phyloP scores from a whole-genome alignment of 2,888 invertebrate genomes.

The Aproaerema taeniolella region DNA sequence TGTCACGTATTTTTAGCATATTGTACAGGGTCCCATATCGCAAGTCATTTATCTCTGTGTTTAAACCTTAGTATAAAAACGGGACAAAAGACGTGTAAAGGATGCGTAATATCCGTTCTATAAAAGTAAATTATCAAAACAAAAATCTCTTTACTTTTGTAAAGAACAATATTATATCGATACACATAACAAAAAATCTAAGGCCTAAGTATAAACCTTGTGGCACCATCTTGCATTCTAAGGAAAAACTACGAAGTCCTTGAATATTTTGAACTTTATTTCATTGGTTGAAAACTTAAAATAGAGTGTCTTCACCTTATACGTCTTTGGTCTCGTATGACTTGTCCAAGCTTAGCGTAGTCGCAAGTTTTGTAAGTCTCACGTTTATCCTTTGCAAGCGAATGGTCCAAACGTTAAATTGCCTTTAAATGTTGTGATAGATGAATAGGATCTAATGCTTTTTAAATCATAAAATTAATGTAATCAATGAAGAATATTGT shows the following conservation, averaged over 20 bases:
- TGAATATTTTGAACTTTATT: too few relatives aligned
- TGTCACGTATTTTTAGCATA: constrained; percentile 10
- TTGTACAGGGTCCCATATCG: constrained; percentile 30
- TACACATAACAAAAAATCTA: background rate
- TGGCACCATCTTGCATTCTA: too few relatives aligned
- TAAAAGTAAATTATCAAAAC: too few relatives aligned
- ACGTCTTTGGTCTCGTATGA: background rate
- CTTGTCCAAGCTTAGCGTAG: constrained; percentile 33
- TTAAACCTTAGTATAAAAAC: background rate
- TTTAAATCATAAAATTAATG: too few relatives aligned
- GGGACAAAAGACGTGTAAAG: too few relatives aligned
- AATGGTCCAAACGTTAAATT: constrained; percentile 67
- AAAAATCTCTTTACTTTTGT: background rate
- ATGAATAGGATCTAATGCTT: constrained; percentile 46
- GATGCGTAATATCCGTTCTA: too few relatives aligned
- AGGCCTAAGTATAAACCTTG: too few relatives aligned
- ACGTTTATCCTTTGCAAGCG: constrained; percentile 55
- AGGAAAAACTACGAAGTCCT: too few relatives aligned
- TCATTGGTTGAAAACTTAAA: too few relatives aligned
- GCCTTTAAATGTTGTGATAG: constrained; percentile 76
- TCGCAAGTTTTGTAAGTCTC: constrained; percentile 15
- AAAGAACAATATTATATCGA: background rate
- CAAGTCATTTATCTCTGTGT: constrained; percentile 18
- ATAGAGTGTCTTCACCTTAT: too few relatives aligned
- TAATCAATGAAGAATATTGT: too few relatives aligned